Conservation (phyloP, 2,113 vertebrate genomes). For the Lasiurus borealis region DNA sequence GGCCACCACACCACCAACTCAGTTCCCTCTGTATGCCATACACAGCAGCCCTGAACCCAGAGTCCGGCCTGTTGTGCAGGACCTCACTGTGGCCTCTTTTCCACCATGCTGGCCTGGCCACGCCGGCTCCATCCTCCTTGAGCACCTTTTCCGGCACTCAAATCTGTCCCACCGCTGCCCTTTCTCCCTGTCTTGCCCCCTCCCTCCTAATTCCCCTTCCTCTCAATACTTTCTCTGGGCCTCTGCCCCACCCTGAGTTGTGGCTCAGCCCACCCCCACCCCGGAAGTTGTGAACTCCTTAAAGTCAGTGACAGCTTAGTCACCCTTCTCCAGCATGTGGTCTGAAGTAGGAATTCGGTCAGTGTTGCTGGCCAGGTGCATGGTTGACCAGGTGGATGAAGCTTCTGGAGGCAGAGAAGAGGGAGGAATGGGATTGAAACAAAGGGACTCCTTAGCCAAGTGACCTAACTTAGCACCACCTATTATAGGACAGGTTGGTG, state of each 20-base stretch:
- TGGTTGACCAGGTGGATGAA: neutral
- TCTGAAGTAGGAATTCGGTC: neutral
- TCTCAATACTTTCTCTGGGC: neutral
- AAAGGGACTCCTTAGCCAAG: neutral
- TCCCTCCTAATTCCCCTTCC: neutral
- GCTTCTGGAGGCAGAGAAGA: neutral
- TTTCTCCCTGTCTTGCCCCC: neutral
- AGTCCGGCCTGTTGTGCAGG: fast-evolving
- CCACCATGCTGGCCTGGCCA: neutral
- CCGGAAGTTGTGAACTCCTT: neutral
- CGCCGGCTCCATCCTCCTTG: neutral
- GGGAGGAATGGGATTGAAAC: neutral
- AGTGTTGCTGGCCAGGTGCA: neutral
- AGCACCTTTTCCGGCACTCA: neutral
- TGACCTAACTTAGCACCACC: neutral
- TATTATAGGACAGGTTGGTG: neutral
- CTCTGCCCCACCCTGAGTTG: neutral
- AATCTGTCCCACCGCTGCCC: neutral
- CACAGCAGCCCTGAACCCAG: neutral
- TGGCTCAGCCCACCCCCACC: neutral
- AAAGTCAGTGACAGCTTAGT: neutral
- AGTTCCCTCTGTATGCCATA: too few relatives aligned
- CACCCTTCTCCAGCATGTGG: neutral
- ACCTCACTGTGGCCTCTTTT: neutral
- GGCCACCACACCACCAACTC: neutral